Base-by-base conservation (phyloP, 2,888 invertebrate species). In the Melanargia galathea region DNA sequence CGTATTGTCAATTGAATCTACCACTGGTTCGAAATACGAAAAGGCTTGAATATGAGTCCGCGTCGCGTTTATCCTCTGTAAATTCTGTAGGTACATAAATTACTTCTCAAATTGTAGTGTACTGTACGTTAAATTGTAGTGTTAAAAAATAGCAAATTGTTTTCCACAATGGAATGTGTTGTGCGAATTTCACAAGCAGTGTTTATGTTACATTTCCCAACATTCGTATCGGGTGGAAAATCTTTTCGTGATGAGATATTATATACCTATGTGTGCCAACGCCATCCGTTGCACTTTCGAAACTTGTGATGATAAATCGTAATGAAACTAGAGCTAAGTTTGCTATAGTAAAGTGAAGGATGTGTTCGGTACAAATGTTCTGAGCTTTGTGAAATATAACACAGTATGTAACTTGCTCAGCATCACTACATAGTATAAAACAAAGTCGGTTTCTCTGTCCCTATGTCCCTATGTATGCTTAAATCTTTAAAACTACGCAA, bases 201-300 rank as follows among this genome's bases (percentile, higher is more conserved):
- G 13, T 22, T 1, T 13, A 6, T 46, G 22, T 46, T 46, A 48
- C 24, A 43, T 54, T 54, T 46, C 45, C 46, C 16, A 54, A 61
- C 30, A 46, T 40, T 33, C 18, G 24, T 56, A 56, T 56, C 56
- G 43, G 35, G 52, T 52, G 35, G 43, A 56, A 56, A 56, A 56
- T 56, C 56, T 56, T 56, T 56, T 43, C 56, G 20, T 16, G 56
- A 30, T 45, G 56, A 56, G 30, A 40, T 45, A 56, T 55, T 38
- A 40, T 38, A 40, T n/a, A n/a, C n/a, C n/a, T n/a, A n/a, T 45
- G 45, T 45, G 56, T 45, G 56, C 43, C 56, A 56, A 45, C 26
- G 13, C 56, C 56, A 30, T 52, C 52, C 56, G 45, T 13, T 30
- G 30, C 43, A 20, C 45, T 56, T 18, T 30, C 45, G 56, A 56